phyloP scores from a whole-genome alignment of 1,140 invertebrate species.

The Seison nebaliae region DNA sequence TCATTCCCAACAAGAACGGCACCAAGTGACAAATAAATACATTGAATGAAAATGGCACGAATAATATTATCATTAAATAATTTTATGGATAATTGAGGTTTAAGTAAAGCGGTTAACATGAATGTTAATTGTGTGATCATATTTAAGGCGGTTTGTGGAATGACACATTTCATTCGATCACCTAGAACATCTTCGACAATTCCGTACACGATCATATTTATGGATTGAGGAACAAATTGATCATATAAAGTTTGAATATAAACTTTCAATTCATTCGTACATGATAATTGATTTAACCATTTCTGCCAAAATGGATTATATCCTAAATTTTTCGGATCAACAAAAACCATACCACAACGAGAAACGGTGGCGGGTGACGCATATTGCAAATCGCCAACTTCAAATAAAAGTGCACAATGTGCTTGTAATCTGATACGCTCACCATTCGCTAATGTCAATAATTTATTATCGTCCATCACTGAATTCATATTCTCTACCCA shows the following conservation, averaged over 20 bases:
- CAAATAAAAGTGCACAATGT: conserved; percentile 57
- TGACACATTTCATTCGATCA: conserved; percentile 45
- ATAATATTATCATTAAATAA: conserved; percentile 29
- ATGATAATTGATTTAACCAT: conserved; percentile 33
- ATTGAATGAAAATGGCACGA: conserved; percentile 45
- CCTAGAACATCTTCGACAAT: conserved; percentile 37
- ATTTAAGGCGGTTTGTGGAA: conserved; percentile 53
- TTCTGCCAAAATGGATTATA: conserved; percentile 54
- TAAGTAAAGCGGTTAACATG: conserved; percentile 40
- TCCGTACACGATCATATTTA: conserved; percentile 49
- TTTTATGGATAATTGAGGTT: conserved; percentile 14
- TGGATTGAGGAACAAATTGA: conserved; percentile 41
- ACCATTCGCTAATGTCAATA: conserved; percentile 60
- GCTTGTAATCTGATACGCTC: conserved; percentile 53
- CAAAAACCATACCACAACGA: conserved; percentile 30
- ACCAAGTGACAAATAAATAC: conserved; percentile 54
- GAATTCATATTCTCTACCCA: conserved; percentile 91
- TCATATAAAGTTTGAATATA: conserved; percentile 37
- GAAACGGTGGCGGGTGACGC: conserved; percentile 30
- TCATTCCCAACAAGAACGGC: conserved; percentile 42
- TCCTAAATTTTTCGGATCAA: conserved; percentile 57
- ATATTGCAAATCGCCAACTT: conserved; percentile 55
- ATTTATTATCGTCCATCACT: conserved; percentile 71
- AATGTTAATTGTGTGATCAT: conserved; percentile 55
- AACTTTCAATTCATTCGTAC: conserved; percentile 19